Percentiles rank a stretch among this genome's conserved stretches.
Conservation (phyloP, 2,113 vertebrate genomes). For the Vireo altiloquus region DNA sequence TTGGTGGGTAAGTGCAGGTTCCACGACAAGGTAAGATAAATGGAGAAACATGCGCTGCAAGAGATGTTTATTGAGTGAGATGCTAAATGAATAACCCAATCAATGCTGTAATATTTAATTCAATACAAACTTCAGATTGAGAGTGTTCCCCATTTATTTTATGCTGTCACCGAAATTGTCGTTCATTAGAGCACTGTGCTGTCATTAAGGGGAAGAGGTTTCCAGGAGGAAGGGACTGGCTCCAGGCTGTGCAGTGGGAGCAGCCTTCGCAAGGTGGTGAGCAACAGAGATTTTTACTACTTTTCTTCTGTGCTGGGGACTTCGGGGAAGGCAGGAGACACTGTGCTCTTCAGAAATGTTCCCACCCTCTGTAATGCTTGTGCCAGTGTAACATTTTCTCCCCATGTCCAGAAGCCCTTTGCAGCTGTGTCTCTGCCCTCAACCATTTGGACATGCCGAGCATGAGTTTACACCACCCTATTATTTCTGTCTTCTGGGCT, state of each 20-base stretch:
- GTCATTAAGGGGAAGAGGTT: conserved; percentile 1
- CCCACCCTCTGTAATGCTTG: background rate
- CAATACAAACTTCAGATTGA: conserved; percentile 60
- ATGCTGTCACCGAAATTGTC: conserved; percentile 28
- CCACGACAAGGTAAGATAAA: conserved; percentile 61
- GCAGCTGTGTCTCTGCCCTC: background rate
- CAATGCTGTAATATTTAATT: conserved; percentile 72
- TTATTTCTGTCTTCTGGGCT: background rate
- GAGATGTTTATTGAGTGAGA: conserved; percentile 66
- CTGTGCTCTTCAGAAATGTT: background rate
- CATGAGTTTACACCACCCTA: background rate
- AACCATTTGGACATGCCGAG: background rate
- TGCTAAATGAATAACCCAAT: conserved; percentile 71
- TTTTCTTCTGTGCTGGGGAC: background rate
- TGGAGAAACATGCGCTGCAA: conserved; percentile 40
- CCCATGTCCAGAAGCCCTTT: background rate
- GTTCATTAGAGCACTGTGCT: conserved; percentile 16
- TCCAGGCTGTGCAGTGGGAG: background rate
- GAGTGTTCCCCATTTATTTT: conserved; percentile 61
- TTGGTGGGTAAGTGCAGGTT: background rate
- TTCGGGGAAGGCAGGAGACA: background rate
- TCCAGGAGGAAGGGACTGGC: background rate
- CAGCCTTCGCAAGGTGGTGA: background rate
- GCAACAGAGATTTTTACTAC: rapidly evolving
- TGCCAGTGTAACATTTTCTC: background rate